These are phyloP conservation scores for Micromussa lordhowensis DNA, from an alignment of 92 coral and sea anemone genomes.

Conservation along the genomic window DNA sequence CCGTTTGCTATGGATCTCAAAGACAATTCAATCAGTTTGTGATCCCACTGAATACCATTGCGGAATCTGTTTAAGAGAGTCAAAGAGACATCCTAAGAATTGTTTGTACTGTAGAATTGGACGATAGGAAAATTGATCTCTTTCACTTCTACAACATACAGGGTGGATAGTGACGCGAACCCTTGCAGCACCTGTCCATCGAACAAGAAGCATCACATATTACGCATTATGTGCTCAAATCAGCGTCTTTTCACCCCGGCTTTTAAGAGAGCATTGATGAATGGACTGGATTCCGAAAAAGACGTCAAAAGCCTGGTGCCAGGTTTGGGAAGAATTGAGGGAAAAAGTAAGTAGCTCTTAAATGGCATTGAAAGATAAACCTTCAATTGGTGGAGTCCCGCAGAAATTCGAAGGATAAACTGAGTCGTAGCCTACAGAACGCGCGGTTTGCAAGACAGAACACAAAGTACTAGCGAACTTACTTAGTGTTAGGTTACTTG, in stretches of 20 bases:
- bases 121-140: not conserved
- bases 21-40: too few species aligned
- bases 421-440: not conserved
- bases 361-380: not conserved
- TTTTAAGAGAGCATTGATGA: not conserved
- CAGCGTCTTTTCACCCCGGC: not conserved
- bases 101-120: too few species aligned
- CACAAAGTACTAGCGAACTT: not conserved
- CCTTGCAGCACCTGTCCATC: not conserved
- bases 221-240: not conserved
- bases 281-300: constrained; percentile 11
- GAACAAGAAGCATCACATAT: constrained; percentile 5
- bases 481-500: too few species aligned
- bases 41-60: too few species aligned
- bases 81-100: too few species aligned
- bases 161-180: not conserved
- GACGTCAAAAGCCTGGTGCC: constrained; percentile 3
- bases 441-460: not conserved
- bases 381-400: not conserved
- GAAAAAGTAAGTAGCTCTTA: not conserved
- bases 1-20: too few species aligned
- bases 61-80: too few species aligned
- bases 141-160: not conserved
- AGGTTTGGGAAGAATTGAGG: not conserved
- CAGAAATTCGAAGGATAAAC: not conserved